Base-by-base conservation (phyloP, 2,797 vertebrate species). In the Lophius americanus region DNA sequence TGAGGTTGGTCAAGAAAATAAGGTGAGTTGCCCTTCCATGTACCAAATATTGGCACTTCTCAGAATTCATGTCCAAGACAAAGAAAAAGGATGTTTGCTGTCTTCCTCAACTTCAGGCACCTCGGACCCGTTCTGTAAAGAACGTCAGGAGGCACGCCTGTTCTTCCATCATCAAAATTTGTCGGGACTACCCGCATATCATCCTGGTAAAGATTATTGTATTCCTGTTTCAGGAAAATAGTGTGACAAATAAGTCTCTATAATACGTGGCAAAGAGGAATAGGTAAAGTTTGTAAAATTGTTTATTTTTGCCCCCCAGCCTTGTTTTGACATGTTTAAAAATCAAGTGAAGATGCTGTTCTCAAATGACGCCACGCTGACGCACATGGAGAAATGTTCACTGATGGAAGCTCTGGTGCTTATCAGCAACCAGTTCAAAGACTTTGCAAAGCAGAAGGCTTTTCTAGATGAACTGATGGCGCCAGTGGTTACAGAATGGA, bases 351-450 rank as follows among this genome's bases (percentile, higher is more conserved):
- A 97, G 88, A 94, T 94, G 70, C 91, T 99, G 71, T 94, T 97
- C 46, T 93, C 93, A 7, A 93, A 92, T 2, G 94, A 96, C 56
- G 71, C 93, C 7, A 88, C 90, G 37, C 91, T 98, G 78, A 96
- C 95, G 0, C 95, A 96, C 81, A 93, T 98, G 96, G 98, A 99
- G 88, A 98, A 97, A 54, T 95, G 94, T 66, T 92, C 97, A 0
- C 92, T 99, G 68, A 95, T 99, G 90, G 98, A 99, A 86, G 95
- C 96, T 6, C 90, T 99, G 41, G 96, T 99, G 76, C 95, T 99
- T 72, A 94, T 97, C 89, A 98, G 96, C 82, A 99, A 99, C 90
- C 95, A 98, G 42, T 97, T 99, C 81, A 97, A 98, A 89, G 95
- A 96, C 89, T 99, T 95, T 9, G 91, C 92, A 59, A 95, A 95